Conservation (phyloP, 2,797 vertebrate species). For the Prionace glauca region DNA sequence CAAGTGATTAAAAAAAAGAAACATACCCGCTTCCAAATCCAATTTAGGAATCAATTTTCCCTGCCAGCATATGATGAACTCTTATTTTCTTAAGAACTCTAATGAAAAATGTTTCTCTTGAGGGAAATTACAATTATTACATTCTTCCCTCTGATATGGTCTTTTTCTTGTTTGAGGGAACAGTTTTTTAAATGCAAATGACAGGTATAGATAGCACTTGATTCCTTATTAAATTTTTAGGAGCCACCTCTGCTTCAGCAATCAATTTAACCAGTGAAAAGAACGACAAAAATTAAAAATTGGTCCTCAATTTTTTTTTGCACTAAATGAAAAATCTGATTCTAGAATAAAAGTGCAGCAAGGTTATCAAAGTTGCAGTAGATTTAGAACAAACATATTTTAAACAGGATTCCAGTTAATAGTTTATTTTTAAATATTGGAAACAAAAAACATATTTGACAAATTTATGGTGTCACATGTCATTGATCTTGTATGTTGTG, state of each 20-base stretch:
- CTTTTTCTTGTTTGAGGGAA: neutral
- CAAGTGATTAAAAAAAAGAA: neutral
- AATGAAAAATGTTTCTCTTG: neutral
- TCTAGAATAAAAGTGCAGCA: neutral
- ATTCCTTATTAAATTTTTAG: neutral
- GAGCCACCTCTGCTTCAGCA: neutral
- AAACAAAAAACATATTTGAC: neutral
- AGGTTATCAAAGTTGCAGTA: neutral
- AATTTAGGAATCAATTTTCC: neutral
- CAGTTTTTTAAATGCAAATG: too few relatives aligned
- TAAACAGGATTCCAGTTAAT: neutral
- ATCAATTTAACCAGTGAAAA: neutral
- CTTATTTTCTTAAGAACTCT: neutral
- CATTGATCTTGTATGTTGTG: neutral
- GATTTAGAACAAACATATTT: neutral
- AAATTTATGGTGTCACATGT: neutral
- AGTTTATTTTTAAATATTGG: neutral
- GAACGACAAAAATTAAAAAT: neutral
- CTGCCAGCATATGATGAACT: neutral
- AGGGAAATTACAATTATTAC: neutral
- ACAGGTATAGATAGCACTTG: too few relatives aligned
- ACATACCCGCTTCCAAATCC: neutral
- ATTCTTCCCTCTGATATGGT: neutral
- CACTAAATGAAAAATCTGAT: neutral
- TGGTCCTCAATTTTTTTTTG: neutral